Evolutionary conservation across 1,140 invertebrate genomes (phyloP).

Genomic region (Drosophila ohnishii): DNA sequence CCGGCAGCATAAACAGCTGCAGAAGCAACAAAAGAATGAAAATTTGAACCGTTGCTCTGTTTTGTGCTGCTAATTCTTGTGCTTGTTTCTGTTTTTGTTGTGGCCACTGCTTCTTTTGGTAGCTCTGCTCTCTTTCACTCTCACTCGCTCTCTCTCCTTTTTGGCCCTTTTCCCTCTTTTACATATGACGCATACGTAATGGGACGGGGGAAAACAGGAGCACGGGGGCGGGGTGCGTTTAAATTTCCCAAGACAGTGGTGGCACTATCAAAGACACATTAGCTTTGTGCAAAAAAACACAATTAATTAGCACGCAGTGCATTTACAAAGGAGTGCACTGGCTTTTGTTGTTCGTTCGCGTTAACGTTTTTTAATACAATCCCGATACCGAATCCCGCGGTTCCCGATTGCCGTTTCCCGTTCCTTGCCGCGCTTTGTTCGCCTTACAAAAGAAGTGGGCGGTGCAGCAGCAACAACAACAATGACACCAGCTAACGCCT

Average conservation of each 20-base stretch:
- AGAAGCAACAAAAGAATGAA: constrained; percentile 36
- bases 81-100: constrained; percentile 53
- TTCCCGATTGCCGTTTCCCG: constrained; percentile 36
- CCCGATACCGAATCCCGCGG: constrained; percentile 28
- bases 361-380: constrained; percentile 26
- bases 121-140: constrained; percentile 8
- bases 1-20: constrained; percentile 49
- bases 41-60: constrained; percentile 27
- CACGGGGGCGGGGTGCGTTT: constrained; percentile 25
- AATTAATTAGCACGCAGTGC: constrained; percentile 42
- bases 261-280: constrained; percentile 67
- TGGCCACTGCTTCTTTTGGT: constrained; percentile 52
- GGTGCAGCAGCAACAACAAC: constrained; percentile 29
- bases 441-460: constrained; percentile 53
- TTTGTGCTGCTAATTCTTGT: constrained; percentile 32
- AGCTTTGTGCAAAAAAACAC: constrained; percentile 39
- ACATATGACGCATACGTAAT: constrained; percentile 70
- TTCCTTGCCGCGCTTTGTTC: constrained; percentile 45
- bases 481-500: constrained; percentile 33
- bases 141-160: constrained; percentile 14
- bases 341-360: constrained; percentile 20
- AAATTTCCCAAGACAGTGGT: constrained; percentile 51
- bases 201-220: constrained; percentile 19
- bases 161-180: constrained; percentile 35
- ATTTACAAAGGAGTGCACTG: constrained; percentile 26